phyloP scores from a whole-genome alignment of 2,888 invertebrate genomes.

The Erebia palarica region DNA sequence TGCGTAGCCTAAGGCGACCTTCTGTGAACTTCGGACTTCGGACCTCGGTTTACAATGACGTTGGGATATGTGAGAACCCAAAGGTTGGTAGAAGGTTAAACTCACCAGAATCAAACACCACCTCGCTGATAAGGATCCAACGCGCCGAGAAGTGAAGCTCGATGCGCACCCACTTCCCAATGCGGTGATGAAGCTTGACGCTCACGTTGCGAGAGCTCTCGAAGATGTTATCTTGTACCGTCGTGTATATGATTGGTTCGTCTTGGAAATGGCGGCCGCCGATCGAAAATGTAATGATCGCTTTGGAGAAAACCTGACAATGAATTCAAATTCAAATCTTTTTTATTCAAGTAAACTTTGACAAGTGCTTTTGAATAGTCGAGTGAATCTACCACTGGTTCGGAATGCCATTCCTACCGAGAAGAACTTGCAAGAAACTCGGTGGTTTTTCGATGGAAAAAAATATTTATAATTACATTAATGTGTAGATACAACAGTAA shows the following conservation, averaged over 20 bases:
- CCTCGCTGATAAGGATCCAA: slow-evolving; percentile 95
- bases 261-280: slow-evolving; percentile 90
- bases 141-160: slow-evolving; percentile 89
- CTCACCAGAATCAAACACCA: slow-evolving; percentile 91
- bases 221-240: slow-evolving; percentile 89
- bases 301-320: slow-evolving; percentile 89
- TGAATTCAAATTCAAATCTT: too few relatives aligned
- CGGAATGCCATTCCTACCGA: too few relatives aligned
- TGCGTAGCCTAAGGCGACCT: too few relatives aligned
- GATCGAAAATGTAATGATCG: slow-evolving; percentile 89
- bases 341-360: too few relatives aligned
- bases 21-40: too few relatives aligned
- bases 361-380: too few relatives aligned
- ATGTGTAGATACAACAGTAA: too few relatives aligned
- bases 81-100: slow-evolving; percentile 29
- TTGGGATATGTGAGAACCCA: background rate
- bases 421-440: too few relatives aligned
- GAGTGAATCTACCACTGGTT: too few relatives aligned
- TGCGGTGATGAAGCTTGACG: slow-evolving; percentile 90
- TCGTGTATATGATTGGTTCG: slow-evolving; percentile 88
- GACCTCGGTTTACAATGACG: background rate
- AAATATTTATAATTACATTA: too few relatives aligned
- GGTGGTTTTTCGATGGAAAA: too few relatives aligned
- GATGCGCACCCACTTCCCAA: slow-evolving; percentile 91
- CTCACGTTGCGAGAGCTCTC: slow-evolving; percentile 91